Base-by-base conservation (phyloP, 2,113 vertebrate genomes). In the Circaetus gallicus region DNA sequence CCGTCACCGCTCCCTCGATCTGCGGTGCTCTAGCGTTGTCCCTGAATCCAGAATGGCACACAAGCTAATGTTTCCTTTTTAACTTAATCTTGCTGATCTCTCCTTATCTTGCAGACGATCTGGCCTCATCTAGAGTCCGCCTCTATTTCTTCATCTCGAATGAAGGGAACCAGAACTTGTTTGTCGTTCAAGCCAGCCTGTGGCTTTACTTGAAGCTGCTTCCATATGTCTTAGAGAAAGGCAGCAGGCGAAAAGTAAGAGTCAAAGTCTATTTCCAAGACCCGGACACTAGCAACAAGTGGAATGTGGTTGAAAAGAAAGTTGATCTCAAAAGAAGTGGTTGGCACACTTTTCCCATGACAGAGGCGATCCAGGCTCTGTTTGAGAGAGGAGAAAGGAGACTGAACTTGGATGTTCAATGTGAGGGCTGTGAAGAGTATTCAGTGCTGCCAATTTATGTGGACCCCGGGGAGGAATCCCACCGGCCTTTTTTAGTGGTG, bases 341-440 rank as follows among this genome's bases (percentile, higher is more conserved):
- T 95, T 99, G 99, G 99, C 99, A 99, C 76, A 99, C 99, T 24
- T 99, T 99, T 97, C 99, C 99, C 1, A 98, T 99, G 95, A 99
- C 99, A 0, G 99, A 99, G 79, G 98, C 99, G 1, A 98, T 99
- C 95, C 98, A 99, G 88, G 97, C 98, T 49, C 98, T 99, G 86
- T 99, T 99, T 43, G 98, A 98, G 63, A 98, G 98, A 52, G 99
- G 99, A 24, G 98, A 98, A 90, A 98, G 99, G 88, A 98, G 99
- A 36, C 99, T 99, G 97, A 99, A 98, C 98, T 98, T 99, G 98
- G 99, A 99, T 86, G 98, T 99, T 90, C 99, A 98, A 95, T 99
- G 99, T 11, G 99, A 99, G 19, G 98, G 98, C 96, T 99, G 99
- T 80, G 98, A 99, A 96, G 98, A 98, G 20, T 98, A 98, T 71